These are phyloP conservation scores for Microctonus aethiopoides DNA, from an alignment of 2,888 invertebrate genomes.

Conservation along the genomic window DNA sequence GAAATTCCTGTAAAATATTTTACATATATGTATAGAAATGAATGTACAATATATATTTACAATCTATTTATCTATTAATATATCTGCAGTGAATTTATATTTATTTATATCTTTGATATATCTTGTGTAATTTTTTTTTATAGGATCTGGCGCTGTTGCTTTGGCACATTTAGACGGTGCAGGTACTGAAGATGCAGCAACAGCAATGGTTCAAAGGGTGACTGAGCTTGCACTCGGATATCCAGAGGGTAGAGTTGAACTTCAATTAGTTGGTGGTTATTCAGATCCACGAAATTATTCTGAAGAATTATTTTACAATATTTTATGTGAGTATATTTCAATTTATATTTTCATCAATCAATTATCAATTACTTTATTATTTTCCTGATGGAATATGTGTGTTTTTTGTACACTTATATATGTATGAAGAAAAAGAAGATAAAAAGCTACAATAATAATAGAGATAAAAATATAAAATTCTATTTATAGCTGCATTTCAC, in stretches of 20 bases:
- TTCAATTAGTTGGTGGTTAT: conserved; percentile 92
- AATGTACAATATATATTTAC: background rate
- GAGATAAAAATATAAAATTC: conserved; percentile 29
- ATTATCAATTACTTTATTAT: background rate
- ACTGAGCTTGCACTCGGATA: conserved; percentile 87
- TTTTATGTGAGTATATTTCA: conserved; percentile 93
- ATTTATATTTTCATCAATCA: background rate
- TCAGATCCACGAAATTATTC: conserved; percentile 87
- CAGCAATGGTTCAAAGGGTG: conserved; percentile 85
- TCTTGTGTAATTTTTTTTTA: conserved; percentile 8
- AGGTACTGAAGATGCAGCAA: conserved; percentile 85
- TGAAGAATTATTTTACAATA: conserved; percentile 88
- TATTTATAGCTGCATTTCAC: conserved; percentile 83
- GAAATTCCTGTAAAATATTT: background rate
- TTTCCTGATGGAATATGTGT: background rate
- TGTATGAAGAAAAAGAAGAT: background rate
- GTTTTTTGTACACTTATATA: background rate
- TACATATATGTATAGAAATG: background rate
- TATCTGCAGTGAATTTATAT: background rate
- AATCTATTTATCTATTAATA: background rate
- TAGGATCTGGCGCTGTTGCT: conserved; percentile 90
- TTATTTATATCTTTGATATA: background rate
- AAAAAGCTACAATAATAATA: background rate
- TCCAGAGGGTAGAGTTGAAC: conserved; percentile 88
- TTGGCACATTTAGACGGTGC: conserved; percentile 87